Conservation (phyloP, 1,140 invertebrate species). For the Contarinia nasturtii region DNA sequence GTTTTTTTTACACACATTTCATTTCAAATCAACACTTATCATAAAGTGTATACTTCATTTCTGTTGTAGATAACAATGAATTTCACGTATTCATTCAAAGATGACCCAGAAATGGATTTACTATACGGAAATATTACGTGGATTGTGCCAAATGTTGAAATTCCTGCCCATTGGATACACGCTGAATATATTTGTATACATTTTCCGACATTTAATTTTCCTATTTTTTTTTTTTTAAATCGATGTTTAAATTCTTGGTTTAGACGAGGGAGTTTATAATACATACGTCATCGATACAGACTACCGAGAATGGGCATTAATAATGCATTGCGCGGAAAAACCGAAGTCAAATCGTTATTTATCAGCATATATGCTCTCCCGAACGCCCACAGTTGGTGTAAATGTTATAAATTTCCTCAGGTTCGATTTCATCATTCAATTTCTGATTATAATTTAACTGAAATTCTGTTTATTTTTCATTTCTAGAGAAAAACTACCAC, state of each 20-base stretch:
- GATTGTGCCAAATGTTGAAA: constrained; percentile 46
- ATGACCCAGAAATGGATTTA: constrained; percentile 60
- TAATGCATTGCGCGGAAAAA: constrained; percentile 73
- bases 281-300: constrained; percentile 71
- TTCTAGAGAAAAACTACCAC: constrained; percentile 35
- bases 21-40: too few species aligned
- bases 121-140: constrained; percentile 70
- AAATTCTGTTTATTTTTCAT: not conserved
- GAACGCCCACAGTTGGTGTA: constrained; percentile 32
- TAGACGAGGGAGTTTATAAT: constrained; percentile 77
- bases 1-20: not conserved
- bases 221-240: too few species aligned
- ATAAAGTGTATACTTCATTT: not conserved
- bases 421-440: constrained; percentile 2
- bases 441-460: not conserved
- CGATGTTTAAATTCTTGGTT: constrained; percentile 1
- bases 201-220: too few species aligned
- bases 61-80: constrained; percentile 50
- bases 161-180: constrained; percentile 67
- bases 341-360: constrained; percentile 56
- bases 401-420: constrained; percentile 31
- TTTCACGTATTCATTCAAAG: constrained; percentile 64
- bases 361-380: constrained; percentile 63
- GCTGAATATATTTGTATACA: constrained; percentile 68
- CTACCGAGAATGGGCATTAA: constrained; percentile 56